Evolutionary conservation across 2,888 invertebrate genomes (phyloP), one percentile per base, ranked within the genome.

Genomic region (Torymus aiolomorphi): DNA sequence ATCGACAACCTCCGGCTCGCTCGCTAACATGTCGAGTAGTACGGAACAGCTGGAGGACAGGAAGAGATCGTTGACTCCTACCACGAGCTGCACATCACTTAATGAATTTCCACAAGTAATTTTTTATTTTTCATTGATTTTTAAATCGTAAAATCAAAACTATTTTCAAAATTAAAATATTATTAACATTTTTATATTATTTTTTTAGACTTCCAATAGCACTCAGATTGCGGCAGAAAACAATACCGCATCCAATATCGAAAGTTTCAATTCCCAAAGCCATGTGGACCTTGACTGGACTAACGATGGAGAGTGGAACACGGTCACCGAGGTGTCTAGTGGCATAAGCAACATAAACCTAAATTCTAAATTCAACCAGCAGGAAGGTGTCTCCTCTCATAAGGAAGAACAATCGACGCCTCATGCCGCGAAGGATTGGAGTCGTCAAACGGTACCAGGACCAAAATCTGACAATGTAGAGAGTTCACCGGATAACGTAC

Each of bases 311-410:
- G 87, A 85, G 14, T 82, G 86, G 86, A 83, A 83, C 67, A 84
- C 83, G 49, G 67, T 80, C 4, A 51, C 82, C 3, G 88, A 88
- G 49, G 78, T 89, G 70, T 82, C 88, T 1, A 77, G 82, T 49
- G 85, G 83, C 49, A 82, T 90, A 1, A 84, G 85, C 72, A 88
- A 90, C 65, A 75, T 90, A 73, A 87, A 70, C 75, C 73, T 90
- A 24, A 83, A 80, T 63, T 12, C 76, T 51, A 70, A 76, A 70
- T 76, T 51, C 66, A 74, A 70, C 71, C 80, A 80, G 18, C 63
- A 74, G 13, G 80, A 80, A 49, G 76, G 31, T 24, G 24, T 16
- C 1, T 54, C 59, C 31, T 42, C 69, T 56, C 67, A 18, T 54
- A 82, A 82, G 59, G 82, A 82, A n/a, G 80, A 76, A 51, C 66